Base-by-base conservation (phyloP, 2,113 vertebrate species). In the Limnothrissa miodon region DNA sequence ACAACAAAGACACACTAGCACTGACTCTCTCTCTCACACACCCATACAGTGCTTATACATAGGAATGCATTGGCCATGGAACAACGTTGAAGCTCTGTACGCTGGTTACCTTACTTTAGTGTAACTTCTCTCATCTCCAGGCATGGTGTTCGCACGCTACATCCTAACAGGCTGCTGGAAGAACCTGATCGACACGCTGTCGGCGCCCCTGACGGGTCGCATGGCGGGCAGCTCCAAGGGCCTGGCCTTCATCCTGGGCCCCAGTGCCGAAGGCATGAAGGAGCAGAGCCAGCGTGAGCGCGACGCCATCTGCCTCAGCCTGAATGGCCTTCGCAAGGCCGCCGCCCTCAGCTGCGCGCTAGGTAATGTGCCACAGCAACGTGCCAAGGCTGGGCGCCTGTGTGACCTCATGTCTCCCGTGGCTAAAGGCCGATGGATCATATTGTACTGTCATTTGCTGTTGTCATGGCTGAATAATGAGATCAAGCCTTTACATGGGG, bases 141-240 rank as follows among this genome's bases (percentile, higher is more conserved):
- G 98, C 70, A 90, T 95, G 39, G 93, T 96, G 10, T 98, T 99
- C 91, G 95, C 98, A 0, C 96, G 97, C 82, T 98, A 96, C 86
- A 94, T 99, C 90, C 94, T 99, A 89, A 96, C 96, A 0, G 96
- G 98, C 44, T 98, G 97, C 90, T 99, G 98, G 98, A 98, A 97
- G 91, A 98, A 99, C 93, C 88, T 99, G 92, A 99, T 99, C 0
- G 98, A 99, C 45, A 96, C 96, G 0, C 93, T 99, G 85, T 99
- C 97, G 21, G 96, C 96, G 0, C 97, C 97, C 0, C 93, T 99
- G 86, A 99, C 97, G 0, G 98, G 97, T 0, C 96, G 96, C 51
- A 97, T 97, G 96, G 97, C 96, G 0, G 98, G 97, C 82, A 97
- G 97, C 90, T 97, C 97, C 83, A 96, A 95, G 86, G 96, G 96